Evolutionary conservation across 2,797 vertebrate species (phyloP), one percentile per base, ranked within the genome.

Genomic region (Acanthornis magna): DNA sequence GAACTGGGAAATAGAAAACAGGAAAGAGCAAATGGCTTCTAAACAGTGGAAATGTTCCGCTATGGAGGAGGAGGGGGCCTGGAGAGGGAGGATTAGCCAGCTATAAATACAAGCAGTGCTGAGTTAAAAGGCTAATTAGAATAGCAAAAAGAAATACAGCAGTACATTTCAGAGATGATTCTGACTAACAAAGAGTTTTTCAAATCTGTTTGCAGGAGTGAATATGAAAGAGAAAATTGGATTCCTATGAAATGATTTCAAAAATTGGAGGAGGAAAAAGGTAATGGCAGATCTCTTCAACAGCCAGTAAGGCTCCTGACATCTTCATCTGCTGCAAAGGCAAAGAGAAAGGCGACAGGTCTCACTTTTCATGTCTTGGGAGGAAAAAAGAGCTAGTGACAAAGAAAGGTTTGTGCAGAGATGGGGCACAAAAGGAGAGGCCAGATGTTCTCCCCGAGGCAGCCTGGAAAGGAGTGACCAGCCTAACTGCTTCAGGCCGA

Each of bases 81-180:
- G 81, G 42, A 93, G 58, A 89, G 91, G 95, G 92, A 96, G 93
- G 93, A 97, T 94, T 91, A 93, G 79, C 60, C 83, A 68, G 88
- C 96, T 96, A 96, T 95, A 96, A 97, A 96, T 96, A 97, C 93
- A 94, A 96, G 95, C 96, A 89, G 78, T 54, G 13, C 63, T 43
- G 93, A 97, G 89, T 94, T 97, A 97, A 96, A 94, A 92, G 93
- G 68, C 95, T 96, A 95, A 97, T 97, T 95, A 97, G 93, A 95
- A 92, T 81, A 88, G 96, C 91, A 91, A 85, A 96, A 97, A 95
- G 96, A 96, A 96, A 96, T 92, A 92, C 62, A 93, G 92, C 83
- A 85, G 80, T 91, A 84, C 91, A 95, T 89, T 95, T 93, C 95
- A 96, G 96, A 94, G 92, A 96, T 89, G 43, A 73, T 76, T 93